Evolutionary conservation across 2,113 vertebrate genomes (phyloP).

Genomic region (Ochotona curzoniae): DNA sequence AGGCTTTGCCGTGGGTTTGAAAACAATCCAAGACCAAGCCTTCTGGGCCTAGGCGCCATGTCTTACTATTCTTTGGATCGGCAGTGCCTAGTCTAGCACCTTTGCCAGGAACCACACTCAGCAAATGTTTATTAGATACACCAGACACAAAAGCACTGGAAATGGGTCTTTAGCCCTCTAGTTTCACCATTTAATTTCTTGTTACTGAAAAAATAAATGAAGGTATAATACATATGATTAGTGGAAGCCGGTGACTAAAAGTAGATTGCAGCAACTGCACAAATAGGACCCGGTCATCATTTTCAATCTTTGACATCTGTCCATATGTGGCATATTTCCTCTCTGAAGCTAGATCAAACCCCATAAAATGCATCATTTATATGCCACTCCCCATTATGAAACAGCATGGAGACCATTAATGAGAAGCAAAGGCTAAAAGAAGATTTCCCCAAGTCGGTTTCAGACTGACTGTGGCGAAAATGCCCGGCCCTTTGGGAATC

Average conservation of each 20-base stretch:
- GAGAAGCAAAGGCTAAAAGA: slow-evolving; percentile 89
- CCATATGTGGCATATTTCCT: slow-evolving; percentile 88
- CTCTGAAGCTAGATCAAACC: slow-evolving; percentile 93
- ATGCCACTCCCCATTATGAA: slow-evolving; percentile 91
- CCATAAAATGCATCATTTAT: slow-evolving; percentile 95
- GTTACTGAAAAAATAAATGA: slow-evolving; percentile 34
- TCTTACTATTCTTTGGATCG: not conserved
- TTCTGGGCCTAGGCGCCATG: not conserved
- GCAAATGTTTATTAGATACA: slow-evolving; percentile 21
- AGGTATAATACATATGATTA: slow-evolving; percentile 7
- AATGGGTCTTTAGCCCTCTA: not conserved
- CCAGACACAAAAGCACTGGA: not conserved
- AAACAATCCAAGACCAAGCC: not conserved
- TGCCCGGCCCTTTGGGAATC: slow-evolving; percentile 86
- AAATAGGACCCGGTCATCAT: not conserved
- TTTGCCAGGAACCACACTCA: not conserved
- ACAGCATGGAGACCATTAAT: slow-evolving; percentile 93
- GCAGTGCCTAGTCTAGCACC: not conserved
- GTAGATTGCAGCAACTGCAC: slow-evolving; percentile 32
- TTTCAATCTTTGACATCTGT: slow-evolving; percentile 81
- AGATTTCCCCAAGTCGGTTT: slow-evolving; percentile 89
- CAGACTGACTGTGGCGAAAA: slow-evolving; percentile 87
- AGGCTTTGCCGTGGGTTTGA: not conserved
- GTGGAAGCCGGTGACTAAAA: slow-evolving; percentile 60
- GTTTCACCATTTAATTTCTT: slow-evolving; percentile 43